phyloP scores from a whole-genome alignment of 2,888 invertebrate genomes.

The Sepioteuthis lessoniana region DNA sequence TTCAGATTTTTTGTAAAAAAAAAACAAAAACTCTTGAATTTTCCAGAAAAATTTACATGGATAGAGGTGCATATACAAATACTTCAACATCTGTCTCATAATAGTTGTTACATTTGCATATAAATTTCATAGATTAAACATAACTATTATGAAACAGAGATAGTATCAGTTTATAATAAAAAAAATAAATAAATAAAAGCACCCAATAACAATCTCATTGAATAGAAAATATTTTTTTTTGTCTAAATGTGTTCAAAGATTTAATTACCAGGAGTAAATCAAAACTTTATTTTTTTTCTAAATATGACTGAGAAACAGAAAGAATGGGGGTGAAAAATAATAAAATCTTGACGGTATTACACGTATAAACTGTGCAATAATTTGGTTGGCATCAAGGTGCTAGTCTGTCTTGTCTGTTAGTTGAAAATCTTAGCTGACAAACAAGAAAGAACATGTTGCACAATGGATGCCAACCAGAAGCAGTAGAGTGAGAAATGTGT shows the following conservation, averaged over 20 bases:
- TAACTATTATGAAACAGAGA: too few relatives aligned
- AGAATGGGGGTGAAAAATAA: not conserved
- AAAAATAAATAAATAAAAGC: too few relatives aligned
- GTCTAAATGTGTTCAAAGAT: not conserved
- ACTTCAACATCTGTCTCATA: too few relatives aligned
- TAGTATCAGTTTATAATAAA: too few relatives aligned
- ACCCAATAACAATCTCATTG: too few relatives aligned
- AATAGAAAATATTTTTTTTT: not conserved
- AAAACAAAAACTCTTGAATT: too few relatives aligned
- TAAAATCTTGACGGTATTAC: not conserved
- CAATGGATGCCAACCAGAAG: not conserved
- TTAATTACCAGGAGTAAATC: not conserved
- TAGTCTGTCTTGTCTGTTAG: not conserved
- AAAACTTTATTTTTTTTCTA: not conserved
- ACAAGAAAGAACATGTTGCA: not conserved
- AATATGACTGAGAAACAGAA: not conserved
- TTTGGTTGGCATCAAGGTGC: slow-evolving; percentile 2
- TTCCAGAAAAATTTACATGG: too few relatives aligned
- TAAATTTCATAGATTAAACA: too few relatives aligned
- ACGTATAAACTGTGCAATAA: not conserved
- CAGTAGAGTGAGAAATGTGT: slow-evolving; percentile 1
- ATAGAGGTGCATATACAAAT: too few relatives aligned
- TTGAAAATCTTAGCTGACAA: not conserved
- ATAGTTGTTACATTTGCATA: too few relatives aligned
- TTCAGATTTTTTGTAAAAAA: not conserved